Base-by-base conservation (phyloP, 1,140 invertebrate genomes). In the Macrocentrus cingulum region DNA sequence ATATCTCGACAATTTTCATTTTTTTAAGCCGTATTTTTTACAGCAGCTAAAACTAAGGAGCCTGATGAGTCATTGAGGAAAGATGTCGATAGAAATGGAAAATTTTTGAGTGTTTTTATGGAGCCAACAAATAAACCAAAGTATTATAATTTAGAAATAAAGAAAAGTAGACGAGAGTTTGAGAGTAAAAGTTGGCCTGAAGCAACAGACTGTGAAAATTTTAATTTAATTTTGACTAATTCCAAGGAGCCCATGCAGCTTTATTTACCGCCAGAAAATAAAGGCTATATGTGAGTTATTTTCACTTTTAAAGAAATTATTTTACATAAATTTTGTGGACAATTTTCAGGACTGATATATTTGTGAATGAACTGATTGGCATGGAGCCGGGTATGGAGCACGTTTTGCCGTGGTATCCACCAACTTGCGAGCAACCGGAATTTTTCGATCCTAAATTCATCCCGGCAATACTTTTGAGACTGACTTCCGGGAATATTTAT, bases 341-440 rank as follows among this genome's bases (percentile, higher is more conserved):
- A 15, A 18, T 19, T 75, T n/a, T 42, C 68, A 86, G 84, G 59
- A 68, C 82, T 48, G 75, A 77, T 44, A 68, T 77, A 34, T 71
- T 85, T 50, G 67, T 85, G 19, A 80, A 80, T 20, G 83, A 85
- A 46, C 82, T 83, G 22, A 84, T 90, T 46, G 85, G 82, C 5
- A 79, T 89, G 41, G 73, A 81, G 6, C 66, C 80, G 25, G 79
- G 74, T 13, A 80, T 81, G 15, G 84, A 89, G 65, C 86, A 90
- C 68, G 82, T 85, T 16, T 75, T 91, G 51, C 89, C 89, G 4
- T 90, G 88, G 88, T 86, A 89, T 69, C 87, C 88, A 18, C 89
- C 89, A 7, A 76, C 83, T 5, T 91, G 90, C 70, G 71, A 83
- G 56, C 60, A 82, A 61, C 56, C 78, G 59, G 67, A 74, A 7